These are phyloP conservation scores for Elanus axillaris DNA, from an alignment of 2,113 vertebrate genomes.

Conservation along the genomic window DNA sequence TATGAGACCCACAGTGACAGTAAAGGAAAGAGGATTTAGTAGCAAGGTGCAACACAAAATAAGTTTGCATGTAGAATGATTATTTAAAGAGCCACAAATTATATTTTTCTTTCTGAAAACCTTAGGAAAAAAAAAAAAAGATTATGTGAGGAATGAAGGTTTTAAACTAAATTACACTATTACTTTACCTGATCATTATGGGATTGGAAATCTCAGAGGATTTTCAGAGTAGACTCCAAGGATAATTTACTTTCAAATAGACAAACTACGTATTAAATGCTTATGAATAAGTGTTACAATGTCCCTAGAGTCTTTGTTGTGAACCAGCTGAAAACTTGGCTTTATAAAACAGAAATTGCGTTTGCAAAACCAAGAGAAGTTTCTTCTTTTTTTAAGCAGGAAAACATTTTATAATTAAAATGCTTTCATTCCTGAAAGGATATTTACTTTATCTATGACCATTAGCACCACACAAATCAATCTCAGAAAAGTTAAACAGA, in stretches of 20 bases:
- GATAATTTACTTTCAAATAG: slow-evolving; percentile 31
- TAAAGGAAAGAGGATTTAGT: background rate
- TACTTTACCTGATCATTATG: slow-evolving; percentile 26
- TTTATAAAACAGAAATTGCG: background rate
- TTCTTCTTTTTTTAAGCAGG: background rate
- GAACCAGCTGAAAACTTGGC: background rate
- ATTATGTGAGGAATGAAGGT: background rate
- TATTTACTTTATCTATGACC: background rate
- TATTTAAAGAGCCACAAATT: background rate
- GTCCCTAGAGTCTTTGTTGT: background rate
- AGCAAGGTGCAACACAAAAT: background rate
- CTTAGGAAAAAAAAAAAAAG: background rate
- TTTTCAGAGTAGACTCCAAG: slow-evolving; percentile 3
- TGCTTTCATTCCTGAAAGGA: background rate
- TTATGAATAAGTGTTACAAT: background rate
- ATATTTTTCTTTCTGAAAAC: background rate
- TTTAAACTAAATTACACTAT: slow-evolving; percentile 26
- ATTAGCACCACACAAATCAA: background rate
- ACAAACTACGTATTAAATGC: slow-evolving; percentile 38
- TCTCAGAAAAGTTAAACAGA: background rate
- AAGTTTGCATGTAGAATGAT: background rate
- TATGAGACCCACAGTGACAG: background rate
- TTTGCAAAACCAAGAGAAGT: background rate
- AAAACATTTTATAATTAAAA: background rate
- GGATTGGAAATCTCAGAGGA: slow-evolving; percentile 25